Evolutionary conservation across 2,888 invertebrate genomes (phyloP), one percentile per base, ranked within the genome.

Genomic region (Stegophylla sp.): DNA sequence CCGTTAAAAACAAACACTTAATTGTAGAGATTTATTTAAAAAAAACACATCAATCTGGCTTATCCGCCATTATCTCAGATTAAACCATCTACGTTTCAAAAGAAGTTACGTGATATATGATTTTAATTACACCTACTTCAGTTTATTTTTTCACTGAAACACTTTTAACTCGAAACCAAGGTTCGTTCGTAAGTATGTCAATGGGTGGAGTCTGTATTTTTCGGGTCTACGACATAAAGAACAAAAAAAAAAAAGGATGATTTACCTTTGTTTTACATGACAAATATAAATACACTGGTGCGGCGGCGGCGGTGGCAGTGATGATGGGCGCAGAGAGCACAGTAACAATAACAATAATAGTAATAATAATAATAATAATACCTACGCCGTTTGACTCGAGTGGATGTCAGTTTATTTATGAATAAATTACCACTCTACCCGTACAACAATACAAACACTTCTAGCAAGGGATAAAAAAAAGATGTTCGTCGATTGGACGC

Each of bases 201-300:
- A 56, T 41, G 53, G 34, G 53, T 34, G 53, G 34, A 17, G 20
- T 41, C 15, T 3, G 0, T 26, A 9, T 7, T 20, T 53, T 71
- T 71, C 13, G 20, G n/a, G 51, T 3, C 53, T 28, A 41, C 20
- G 34, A 69, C 71, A 20, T 34, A 71, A 53, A 71, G 28, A 34
- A 71, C 34, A 53, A 69, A 20, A 23, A 2, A n/a, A 28, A 53
- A 69, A 20, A 23, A 2, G 13, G 48, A 69, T 51, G 28, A 69
- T 69, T 51, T 51, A 71, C 51, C 34, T 71, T 23, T 23, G 53
- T 53, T 41, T 71, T n/a, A 20, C 71, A 17, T 53, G 13, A 28
- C 28, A 17, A 20, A 28, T 15, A 34, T 71, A 71, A 20, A 41
- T 20, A 41, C 20, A n/a, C 71, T n/a, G n/a, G n/a, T n/a, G n/a